These are phyloP conservation scores for Marasmarcha lunaedactyla DNA, from an alignment of 2,888 invertebrate species.

Conservation along the genomic window DNA sequence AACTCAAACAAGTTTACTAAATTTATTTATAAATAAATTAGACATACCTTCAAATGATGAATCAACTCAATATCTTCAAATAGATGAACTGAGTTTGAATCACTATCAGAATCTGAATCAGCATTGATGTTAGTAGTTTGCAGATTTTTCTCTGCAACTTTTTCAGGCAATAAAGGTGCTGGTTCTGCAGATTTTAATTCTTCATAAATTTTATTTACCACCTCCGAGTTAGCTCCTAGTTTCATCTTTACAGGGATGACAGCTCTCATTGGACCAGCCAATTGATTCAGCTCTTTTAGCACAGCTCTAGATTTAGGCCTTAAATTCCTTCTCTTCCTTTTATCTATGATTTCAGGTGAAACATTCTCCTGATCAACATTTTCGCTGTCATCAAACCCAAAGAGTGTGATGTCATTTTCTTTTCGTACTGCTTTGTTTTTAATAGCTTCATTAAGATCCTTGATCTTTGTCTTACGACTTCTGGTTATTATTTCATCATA, in stretches of 20 bases:
- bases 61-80: constrained; percentile 58
- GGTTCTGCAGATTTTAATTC: constrained; percentile 35
- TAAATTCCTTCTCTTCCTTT: constrained; percentile 24
- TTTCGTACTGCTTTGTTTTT: constrained; percentile 18
- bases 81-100: constrained; percentile 45
- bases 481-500: constrained; percentile 16
- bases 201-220: constrained; percentile 34
- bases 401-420: constrained; percentile 37
- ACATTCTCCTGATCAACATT: constrained; percentile 46
- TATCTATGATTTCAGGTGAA: constrained; percentile 28
- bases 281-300: constrained; percentile 39
- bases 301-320: constrained; percentile 31
- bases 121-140: constrained; percentile 22
- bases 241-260: constrained; percentile 30
- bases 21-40: no score
- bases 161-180: constrained; percentile 33
- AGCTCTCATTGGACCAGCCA: constrained; percentile 33
- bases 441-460: constrained; percentile 9
- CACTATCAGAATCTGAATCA: constrained; percentile 24
- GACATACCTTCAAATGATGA: constrained; percentile 50
- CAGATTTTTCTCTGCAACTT: constrained; percentile 15
- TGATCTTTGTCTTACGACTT: constrained; percentile 21
- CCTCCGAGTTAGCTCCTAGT: constrained; percentile 27
- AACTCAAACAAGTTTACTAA: no score
- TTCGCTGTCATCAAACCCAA: constrained; percentile 59